Evolutionary conservation across 1,140 invertebrate species (phyloP).

Genomic region (Apis cerana): DNA sequence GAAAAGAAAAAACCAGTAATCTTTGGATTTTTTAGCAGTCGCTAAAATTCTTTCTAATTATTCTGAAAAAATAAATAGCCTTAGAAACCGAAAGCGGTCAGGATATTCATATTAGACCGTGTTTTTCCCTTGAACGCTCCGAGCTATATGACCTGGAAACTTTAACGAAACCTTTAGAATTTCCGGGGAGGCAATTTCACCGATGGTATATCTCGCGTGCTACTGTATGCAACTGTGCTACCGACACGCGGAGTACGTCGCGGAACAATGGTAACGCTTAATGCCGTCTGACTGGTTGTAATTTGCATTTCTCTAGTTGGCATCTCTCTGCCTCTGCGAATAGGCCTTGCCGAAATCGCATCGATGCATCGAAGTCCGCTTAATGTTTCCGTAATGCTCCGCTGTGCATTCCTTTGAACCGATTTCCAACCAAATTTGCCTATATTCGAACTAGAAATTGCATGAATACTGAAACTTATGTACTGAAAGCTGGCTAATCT

Average conservation of each 20-base stretch:
- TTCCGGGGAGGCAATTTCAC: slow-evolving; percentile 58
- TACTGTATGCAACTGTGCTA: slow-evolving; percentile 29
- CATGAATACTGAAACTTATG: background rate
- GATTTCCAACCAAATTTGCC: slow-evolving; percentile 50
- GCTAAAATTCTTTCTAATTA: slow-evolving; percentile 35
- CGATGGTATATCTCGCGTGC: slow-evolving; percentile 31
- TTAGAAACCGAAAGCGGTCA: slow-evolving; percentile 24
- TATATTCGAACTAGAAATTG: slow-evolving; percentile 46
- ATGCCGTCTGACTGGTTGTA: slow-evolving; percentile 53
- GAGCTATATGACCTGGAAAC: slow-evolving; percentile 68
- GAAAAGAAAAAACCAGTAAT: background rate
- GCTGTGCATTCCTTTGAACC: slow-evolving; percentile 51
- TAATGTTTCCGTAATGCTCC: slow-evolving; percentile 39
- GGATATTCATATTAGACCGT: slow-evolving; percentile 5
- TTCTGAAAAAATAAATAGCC: slow-evolving; percentile 38
- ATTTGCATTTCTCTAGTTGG: slow-evolving; percentile 60
- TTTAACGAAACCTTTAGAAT: slow-evolving; percentile 66
- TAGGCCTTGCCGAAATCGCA: slow-evolving; percentile 35
- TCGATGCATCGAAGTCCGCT: slow-evolving; percentile 43
- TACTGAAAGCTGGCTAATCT: slow-evolving; percentile 10
- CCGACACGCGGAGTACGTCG: slow-evolving; percentile 4
- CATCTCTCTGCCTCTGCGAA: slow-evolving; percentile 14
- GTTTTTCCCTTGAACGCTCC: slow-evolving; percentile 31
- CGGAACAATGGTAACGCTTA: slow-evolving; percentile 51
- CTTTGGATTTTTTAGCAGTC: background rate